Evolutionary conservation across 2,797 vertebrate species (phyloP).

Genomic region (Muraenolepis orangiensis): DNA sequence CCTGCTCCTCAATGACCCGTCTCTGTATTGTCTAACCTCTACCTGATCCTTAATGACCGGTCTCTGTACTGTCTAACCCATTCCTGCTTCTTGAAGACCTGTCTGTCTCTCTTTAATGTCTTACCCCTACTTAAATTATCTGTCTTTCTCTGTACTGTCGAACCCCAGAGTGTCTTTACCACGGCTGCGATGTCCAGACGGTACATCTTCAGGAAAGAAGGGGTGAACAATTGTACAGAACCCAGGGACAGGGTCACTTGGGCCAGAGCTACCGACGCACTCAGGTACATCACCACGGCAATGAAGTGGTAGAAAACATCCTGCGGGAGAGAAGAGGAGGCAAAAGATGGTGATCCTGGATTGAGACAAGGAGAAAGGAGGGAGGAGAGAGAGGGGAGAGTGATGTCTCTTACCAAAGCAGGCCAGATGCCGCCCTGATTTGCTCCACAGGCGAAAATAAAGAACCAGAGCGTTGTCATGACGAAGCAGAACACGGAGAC

Average conservation of each 20-base stretch:
- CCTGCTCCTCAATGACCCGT: too few species aligned
- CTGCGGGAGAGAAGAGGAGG: slow-evolving; percentile 35
- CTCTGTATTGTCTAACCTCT: too few species aligned
- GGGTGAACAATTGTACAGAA: not conserved
- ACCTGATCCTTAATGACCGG: too few species aligned
- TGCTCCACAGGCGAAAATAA: slow-evolving; percentile 70
- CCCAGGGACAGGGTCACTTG: not conserved
- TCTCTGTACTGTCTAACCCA: not conserved
- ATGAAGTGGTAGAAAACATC: slow-evolving; percentile 66
- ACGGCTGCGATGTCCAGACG: slow-evolving; percentile 67
- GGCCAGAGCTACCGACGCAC: slow-evolving; percentile 65
- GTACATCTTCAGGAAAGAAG: slow-evolving; percentile 18
- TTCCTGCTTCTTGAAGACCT: too few species aligned
- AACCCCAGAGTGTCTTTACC: slow-evolving; percentile 44
- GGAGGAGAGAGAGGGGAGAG: not conserved
- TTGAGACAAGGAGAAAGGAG: not conserved
- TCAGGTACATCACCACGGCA: slow-evolving; percentile 67
- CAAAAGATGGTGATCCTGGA: not conserved
- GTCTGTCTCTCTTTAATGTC: too few species aligned
- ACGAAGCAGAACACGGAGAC: slow-evolving; percentile 85
- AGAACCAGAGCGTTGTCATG: slow-evolving; percentile 73
- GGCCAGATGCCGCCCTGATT: slow-evolving; percentile 69
- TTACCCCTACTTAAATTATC: not conserved
- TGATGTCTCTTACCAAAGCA: slow-evolving; percentile 56
- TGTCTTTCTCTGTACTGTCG: not conserved